Evolutionary conservation across 1,140 invertebrate species (phyloP), one percentile per base, ranked within the genome.

Genomic region (Phenacoccus solenopsis): DNA sequence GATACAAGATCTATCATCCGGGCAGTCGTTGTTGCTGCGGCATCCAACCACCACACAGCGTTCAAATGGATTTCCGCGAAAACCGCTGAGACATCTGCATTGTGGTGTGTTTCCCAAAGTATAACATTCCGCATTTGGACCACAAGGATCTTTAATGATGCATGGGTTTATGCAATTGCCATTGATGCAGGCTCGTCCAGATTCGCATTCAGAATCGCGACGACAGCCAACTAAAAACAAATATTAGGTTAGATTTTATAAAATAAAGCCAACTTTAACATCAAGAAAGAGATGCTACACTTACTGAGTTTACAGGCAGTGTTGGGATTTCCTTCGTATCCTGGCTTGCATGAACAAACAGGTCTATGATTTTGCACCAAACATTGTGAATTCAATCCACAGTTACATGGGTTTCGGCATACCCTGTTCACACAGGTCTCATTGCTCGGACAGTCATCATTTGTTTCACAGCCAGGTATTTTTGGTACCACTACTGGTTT

Each of bases 381-480:
- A 74, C 93, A 96, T 71, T 88, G 84, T 5, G 91, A 88, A 76
- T 94, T 90, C 27, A 84, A 83, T 24, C 93, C 93, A 76, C 93
- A 95, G 75, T 89, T 88, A 75, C 92, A 95, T 2, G 91, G 91
- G 73, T 91, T 89, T 70, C 89, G 83, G 76, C 93, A 96, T 70
- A 90, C 85, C 75, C 90, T 82, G 74, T 93, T 91, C 30, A 93
- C 84, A 75, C 93, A 96, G 0, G 91, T 87, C 76, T 93, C 87
- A 61, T 85, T 83, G 30, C 83, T 83, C 0, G 82, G 79, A 78
- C 93, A 96, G 72, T 96, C 91, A 69, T 84, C 80, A 77, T 95
- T 90, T 4, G 82, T 80, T 5, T 83, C 85, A 75, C 93, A 96
- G 28, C 90, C 90, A 70, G 83, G 85, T 73, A 83, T 83, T 73